Percentiles rank a stretch among this genome's conserved stretches.
Evolutionary conservation across 64 coral and sea anemone genomes (phyloP).

Genomic region (Dendronephthya gigantea): DNA sequence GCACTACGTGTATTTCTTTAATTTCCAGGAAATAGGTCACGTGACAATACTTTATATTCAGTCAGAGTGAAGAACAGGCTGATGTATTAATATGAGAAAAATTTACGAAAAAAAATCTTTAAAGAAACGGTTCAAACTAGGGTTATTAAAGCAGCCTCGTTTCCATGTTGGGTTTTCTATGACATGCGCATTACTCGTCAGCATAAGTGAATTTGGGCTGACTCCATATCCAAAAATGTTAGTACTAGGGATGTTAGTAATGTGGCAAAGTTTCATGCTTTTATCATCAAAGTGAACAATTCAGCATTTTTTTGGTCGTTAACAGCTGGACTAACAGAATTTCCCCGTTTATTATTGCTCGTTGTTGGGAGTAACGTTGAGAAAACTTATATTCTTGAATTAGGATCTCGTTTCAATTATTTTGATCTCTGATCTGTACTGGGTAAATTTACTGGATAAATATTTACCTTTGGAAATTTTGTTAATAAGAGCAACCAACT

Average conservation of each 20-base stretch:
- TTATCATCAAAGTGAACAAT: no score
- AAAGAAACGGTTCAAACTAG: neutral
- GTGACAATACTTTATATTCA: neutral
- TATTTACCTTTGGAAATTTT: neutral
- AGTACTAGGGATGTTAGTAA: neutral
- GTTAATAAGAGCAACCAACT: neutral
- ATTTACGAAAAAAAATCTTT: neutral
- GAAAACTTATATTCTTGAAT: no score
- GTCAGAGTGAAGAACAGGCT: neutral
- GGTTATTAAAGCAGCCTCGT: neutral
- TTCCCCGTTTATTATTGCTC: no score
- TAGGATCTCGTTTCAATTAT: no score
- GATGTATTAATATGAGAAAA: neutral
- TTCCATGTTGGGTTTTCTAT: neutral
- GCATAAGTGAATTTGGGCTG: neutral
- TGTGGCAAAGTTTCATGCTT: constrained; percentile 6
- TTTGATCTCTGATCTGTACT: no score
- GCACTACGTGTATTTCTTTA: neutral
- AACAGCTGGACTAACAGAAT: no score
- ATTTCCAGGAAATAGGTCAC: neutral
- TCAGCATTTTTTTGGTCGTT: no score
- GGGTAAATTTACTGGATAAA: no score
- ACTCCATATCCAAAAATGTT: neutral
- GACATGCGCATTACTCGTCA: neutral
- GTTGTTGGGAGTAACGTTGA: no score